Percentiles rank a stretch among this genome's conserved stretches.
These are phyloP conservation scores for Chaetura pelagica DNA, from an alignment of 2,113 vertebrate genomes.

Conservation along the genomic window DNA sequence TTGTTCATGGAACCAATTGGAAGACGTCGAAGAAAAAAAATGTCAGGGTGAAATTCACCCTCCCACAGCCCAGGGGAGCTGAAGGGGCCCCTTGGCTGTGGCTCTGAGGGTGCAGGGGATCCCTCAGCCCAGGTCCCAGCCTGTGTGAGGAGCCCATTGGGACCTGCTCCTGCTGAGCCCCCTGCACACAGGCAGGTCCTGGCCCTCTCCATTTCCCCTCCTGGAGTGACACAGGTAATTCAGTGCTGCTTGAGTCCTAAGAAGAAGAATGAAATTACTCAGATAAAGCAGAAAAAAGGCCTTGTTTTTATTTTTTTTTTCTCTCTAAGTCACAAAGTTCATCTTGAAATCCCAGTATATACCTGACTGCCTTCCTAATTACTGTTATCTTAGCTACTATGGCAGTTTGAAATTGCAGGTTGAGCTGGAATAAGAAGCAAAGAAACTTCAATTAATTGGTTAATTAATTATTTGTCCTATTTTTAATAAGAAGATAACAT, in stretches of 20 bases:
- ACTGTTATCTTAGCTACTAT: slow-evolving; percentile 32
- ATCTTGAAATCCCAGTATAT: not conserved
- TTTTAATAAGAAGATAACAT: slow-evolving; percentile 41
- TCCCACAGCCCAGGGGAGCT: accelerated
- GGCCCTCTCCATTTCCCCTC: not conserved
- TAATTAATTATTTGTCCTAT: slow-evolving; percentile 21
- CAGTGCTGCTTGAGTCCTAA: not conserved
- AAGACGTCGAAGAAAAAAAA: not conserved
- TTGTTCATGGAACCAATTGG: not conserved
- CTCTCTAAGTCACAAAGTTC: not conserved
- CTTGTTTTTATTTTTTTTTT: slow-evolving; percentile 5
- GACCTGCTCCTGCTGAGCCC: not conserved
- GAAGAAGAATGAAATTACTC: not conserved
- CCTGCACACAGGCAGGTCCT: not conserved
- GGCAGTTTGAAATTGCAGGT: slow-evolving; percentile 38
- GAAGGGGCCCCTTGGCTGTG: accelerated
- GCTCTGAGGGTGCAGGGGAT: not conserved
- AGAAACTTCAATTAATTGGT: slow-evolving; percentile 58
- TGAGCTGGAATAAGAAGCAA: slow-evolving; percentile 25
- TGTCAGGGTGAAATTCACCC: not conserved
- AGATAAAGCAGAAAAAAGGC: not conserved
- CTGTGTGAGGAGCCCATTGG: not conserved
- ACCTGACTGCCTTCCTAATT: slow-evolving; percentile 52
- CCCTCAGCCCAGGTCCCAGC: not conserved
- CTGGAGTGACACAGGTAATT: not conserved